A percentile compares a stretch with the other conserved stretches of the same genome.
Conservation (phyloP, 2,888 invertebrate species). For the Elysia crispata region DNA sequence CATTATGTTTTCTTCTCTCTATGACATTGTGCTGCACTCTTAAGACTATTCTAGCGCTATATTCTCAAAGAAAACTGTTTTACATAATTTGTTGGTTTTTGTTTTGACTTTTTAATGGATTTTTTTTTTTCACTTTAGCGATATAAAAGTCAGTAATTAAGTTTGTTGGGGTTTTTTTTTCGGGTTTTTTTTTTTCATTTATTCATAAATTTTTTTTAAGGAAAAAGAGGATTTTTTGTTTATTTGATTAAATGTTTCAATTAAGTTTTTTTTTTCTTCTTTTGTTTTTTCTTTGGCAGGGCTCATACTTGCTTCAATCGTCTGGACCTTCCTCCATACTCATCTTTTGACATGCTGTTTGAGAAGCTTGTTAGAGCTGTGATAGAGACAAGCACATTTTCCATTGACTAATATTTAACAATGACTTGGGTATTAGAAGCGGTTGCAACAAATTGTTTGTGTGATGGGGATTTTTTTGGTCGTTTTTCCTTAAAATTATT, state of each 20-base stretch:
- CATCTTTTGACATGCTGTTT: slow-evolving; percentile 91
- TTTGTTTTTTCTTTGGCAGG: slow-evolving; percentile 75
- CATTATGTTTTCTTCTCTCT: too few species aligned
- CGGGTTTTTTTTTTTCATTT: not conserved
- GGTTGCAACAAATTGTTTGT: too few species aligned
- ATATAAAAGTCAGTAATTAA: too few species aligned
- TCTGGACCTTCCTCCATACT: slow-evolving; percentile 96
- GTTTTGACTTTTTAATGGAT: too few species aligned
- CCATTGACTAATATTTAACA: slow-evolving; percentile 86
- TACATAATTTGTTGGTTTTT: too few species aligned
- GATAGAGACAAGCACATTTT: slow-evolving; percentile 96
- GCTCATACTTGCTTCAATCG: slow-evolving; percentile 99
- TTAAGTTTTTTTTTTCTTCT: not conserved
- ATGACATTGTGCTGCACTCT: too few species aligned
- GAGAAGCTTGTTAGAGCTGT: slow-evolving; percentile 95
- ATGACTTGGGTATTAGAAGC: too few species aligned
- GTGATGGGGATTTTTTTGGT: too few species aligned
- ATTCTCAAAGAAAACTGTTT: too few species aligned
- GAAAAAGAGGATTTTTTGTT: not conserved
- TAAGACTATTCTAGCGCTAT: too few species aligned
- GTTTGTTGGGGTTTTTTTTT: not conserved
- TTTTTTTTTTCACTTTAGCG: too few species aligned
- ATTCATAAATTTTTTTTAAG: not conserved
- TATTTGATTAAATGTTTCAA: not conserved
- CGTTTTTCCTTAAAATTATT: too few species aligned